Percentiles rank a stretch among this genome's conserved stretches.
phyloP scores from a whole-genome alignment of 2,113 vertebrate genomes.

The Menura novaehollandiae region DNA sequence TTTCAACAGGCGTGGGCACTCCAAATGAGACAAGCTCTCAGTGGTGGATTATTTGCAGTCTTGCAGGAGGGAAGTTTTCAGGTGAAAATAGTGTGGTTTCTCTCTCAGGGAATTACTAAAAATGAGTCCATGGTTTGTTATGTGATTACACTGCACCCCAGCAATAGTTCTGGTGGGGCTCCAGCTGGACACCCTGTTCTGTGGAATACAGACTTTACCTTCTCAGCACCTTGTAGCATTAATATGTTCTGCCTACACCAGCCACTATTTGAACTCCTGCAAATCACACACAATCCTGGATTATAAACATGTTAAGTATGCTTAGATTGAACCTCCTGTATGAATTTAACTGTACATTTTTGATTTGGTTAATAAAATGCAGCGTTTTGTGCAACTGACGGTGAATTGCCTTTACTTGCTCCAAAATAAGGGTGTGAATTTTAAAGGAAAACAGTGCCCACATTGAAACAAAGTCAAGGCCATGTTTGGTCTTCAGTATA shows the following conservation, averaged over 20 bases:
- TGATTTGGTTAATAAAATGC: slow-evolving; percentile 13
- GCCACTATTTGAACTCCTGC: neutral
- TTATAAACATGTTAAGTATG: neutral
- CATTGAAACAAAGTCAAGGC: neutral
- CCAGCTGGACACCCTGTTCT: neutral
- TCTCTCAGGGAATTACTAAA: neutral
- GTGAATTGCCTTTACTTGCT: neutral
- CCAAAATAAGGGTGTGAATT: neutral
- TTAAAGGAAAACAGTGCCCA: neutral
- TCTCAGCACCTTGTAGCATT: neutral
- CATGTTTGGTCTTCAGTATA: neutral
- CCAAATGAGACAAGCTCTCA: neutral
- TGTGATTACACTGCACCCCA: neutral
- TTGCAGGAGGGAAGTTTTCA: neutral
- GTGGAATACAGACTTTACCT: neutral
- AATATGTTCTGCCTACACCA: neutral
- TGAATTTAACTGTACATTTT: neutral
- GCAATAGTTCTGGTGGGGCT: neutral
- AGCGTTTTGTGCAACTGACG: neutral
- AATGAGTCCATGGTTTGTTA: neutral
- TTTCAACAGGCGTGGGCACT: neutral
- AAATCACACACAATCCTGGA: neutral
- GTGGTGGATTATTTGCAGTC: neutral
- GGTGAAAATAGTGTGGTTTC: neutral
- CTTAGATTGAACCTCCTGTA: neutral